Evolutionary conservation across 2,888 invertebrate species (phyloP), one percentile per base, ranked within the genome.

Genomic region (Ernsta delagoae): DNA sequence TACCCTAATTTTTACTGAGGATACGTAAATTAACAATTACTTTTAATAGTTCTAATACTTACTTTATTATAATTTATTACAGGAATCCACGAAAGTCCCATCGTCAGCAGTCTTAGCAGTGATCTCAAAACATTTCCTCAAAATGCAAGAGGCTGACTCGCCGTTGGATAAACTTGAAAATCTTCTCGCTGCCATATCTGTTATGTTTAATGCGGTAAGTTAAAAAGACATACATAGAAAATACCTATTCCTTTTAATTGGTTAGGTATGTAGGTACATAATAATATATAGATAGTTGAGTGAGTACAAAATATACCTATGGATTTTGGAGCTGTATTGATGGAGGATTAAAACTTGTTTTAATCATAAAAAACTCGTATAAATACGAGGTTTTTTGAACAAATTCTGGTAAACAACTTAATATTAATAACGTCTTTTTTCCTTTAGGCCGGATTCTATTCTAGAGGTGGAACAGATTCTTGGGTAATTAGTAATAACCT

Each of bases 91-190:
- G 36, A 95, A 96, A 75, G 96, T 97, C 65, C 98, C 98, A 43
- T 95, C 97, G 11, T 95, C 96, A 62, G 90, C 95, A 12, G 96
- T 96, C 60, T 90, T 98, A 84, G 96, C 96, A 64, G 94, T 95
- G 73, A 98, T 98, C 79, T 96, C 96, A 71, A 96, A 96, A 80
- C 95, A 96, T 85, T 95, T 99, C 81, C 94, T 96, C 72, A 96
- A 96, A 77, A 95, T 99, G 89, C 98, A 98, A 92, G 96, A 96
- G 83, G 97, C 98, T 34, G 98, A 98, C 86, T 96, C 98, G 39
- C 99, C 99, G 0, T 88, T 98, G 77, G 98, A 98, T 82, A 99
- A 99, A 86, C 93, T 99, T 73, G 98, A 99, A 87, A 96, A 97
- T 80, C 95, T 99, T 70, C 94, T 98, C n/a, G 96, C 97, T 63